phyloP scores from a whole-genome alignment of 92 coral and sea anemone species.

The Heteractis magnifica region DNA sequence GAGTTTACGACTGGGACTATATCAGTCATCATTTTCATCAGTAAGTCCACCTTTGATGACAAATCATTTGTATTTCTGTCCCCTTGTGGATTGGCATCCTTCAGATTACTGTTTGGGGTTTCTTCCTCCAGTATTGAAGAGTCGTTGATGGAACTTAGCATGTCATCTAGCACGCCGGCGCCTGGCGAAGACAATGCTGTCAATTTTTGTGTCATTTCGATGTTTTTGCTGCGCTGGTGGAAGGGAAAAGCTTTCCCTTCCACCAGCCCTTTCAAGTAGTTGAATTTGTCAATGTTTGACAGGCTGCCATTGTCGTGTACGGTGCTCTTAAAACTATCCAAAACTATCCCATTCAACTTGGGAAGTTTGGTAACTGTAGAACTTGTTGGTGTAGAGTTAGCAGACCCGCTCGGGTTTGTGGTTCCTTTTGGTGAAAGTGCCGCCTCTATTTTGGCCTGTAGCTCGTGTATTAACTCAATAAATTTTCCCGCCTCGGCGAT shows the following conservation, averaged over 20 bases:
- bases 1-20: background rate
- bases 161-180: background rate
- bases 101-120: background rate
- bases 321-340: too few relatives aligned
- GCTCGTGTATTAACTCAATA: background rate
- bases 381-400: background rate
- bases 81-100: background rate
- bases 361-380: too few relatives aligned
- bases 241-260: too few relatives aligned
- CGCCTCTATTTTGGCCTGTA: too few relatives aligned
- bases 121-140: background rate
- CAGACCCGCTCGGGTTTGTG: background rate
- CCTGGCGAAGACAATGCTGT: background rate
- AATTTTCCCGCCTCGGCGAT: conserved; percentile 5
- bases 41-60: background rate
- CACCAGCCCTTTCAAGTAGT: too few relatives aligned
- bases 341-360: too few relatives aligned
- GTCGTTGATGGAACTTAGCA: background rate
- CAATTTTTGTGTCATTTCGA: background rate
- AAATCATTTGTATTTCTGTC: background rate
- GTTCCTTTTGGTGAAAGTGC: background rate
- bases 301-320: too few relatives aligned
- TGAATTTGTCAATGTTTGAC: too few relatives aligned
- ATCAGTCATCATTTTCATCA: background rate
- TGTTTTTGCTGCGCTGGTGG: too few relatives aligned